A percentile compares a stretch with the other conserved stretches of the same genome.
These are phyloP conservation scores for Brachyhypopomus occidentalis DNA, from an alignment of 2,113 vertebrate species.

Conservation along the genomic window DNA sequence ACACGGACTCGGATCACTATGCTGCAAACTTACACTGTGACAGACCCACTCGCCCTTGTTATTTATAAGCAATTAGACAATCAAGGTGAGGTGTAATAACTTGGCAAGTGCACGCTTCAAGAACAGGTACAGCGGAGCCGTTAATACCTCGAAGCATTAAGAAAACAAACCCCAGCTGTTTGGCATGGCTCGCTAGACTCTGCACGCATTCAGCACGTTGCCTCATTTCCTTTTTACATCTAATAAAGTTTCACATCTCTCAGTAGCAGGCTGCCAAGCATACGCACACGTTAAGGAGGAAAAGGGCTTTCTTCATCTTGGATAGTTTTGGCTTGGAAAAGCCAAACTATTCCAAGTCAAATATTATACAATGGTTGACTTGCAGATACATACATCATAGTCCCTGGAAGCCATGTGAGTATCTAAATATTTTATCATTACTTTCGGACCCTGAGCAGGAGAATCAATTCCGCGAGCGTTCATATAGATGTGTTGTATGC, in stretches of 20 bases:
- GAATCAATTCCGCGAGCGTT: constrained; percentile 46
- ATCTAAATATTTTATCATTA: constrained; percentile 53
- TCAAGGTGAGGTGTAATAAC: constrained; percentile 51
- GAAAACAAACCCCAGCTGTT: constrained; percentile 57
- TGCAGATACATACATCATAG: constrained; percentile 33
- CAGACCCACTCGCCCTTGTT: constrained; percentile 35
- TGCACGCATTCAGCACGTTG: constrained; percentile 26
- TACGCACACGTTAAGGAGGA: constrained; percentile 1
- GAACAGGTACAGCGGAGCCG: constrained; percentile 30
- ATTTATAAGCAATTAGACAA: constrained; percentile 46
- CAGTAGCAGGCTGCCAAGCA: not conserved
- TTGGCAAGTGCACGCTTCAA: constrained; percentile 42
- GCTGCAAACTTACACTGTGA: constrained; percentile 30
- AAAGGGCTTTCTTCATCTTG: constrained; percentile 26
- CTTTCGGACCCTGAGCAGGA: constrained; percentile 38
- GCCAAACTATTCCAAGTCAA: constrained; percentile 28
- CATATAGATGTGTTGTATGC: constrained; percentile 45
- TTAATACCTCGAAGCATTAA: constrained; percentile 44
- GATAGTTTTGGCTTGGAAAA: constrained; percentile 28
- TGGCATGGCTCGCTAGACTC: not conserved
- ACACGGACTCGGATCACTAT: constrained; percentile 23
- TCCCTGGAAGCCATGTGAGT: constrained; percentile 23
- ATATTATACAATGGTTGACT: not conserved
- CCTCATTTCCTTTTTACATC: constrained; percentile 46
- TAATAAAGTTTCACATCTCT: constrained; percentile 39